These are phyloP conservation scores for Cerastis rubricosa DNA, from an alignment of 2,888 invertebrate species.

Conservation along the genomic window DNA sequence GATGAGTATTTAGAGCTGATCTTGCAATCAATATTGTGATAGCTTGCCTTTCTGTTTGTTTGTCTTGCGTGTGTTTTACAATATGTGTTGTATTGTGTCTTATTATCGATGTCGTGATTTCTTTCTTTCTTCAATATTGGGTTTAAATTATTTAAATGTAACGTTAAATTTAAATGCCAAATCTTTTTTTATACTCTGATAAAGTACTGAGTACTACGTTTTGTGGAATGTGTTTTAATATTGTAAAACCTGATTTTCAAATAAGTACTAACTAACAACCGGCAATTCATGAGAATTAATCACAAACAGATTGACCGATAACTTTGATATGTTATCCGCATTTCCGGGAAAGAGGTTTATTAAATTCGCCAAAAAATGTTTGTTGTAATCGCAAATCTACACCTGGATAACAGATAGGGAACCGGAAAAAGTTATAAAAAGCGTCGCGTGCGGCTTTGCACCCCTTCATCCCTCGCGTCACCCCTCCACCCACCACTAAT, in stretches of 20 bases:
- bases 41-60: background rate
- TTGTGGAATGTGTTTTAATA: background rate
- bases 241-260: background rate
- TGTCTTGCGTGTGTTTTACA: background rate
- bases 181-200: background rate
- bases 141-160: background rate
- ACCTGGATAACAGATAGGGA: conserved; percentile 51
- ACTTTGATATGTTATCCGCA: conserved; percentile 28
- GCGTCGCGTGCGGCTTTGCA: conserved; percentile 68
- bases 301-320: conserved; percentile 16
- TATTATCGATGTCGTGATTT: background rate
- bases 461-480: conserved; percentile 43
- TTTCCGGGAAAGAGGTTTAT: conserved; percentile 17
- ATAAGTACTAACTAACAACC: background rate
- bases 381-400: conserved; percentile 48
- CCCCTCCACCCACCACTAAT: conserved; percentile 76
- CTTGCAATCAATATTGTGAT: conserved; percentile 3
- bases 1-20: conserved; percentile 30
- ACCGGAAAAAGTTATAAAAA: conserved; percentile 71
- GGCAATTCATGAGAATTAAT: conserved; percentile 8
- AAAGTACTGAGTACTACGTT: background rate
- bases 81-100: conserved; percentile 6
- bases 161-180: background rate
- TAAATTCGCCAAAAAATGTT: conserved; percentile 28
- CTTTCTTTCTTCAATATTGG: background rate